Conservation (phyloP, 2,888 invertebrate species). For the Pseudococcus jackbeardsleyi region DNA sequence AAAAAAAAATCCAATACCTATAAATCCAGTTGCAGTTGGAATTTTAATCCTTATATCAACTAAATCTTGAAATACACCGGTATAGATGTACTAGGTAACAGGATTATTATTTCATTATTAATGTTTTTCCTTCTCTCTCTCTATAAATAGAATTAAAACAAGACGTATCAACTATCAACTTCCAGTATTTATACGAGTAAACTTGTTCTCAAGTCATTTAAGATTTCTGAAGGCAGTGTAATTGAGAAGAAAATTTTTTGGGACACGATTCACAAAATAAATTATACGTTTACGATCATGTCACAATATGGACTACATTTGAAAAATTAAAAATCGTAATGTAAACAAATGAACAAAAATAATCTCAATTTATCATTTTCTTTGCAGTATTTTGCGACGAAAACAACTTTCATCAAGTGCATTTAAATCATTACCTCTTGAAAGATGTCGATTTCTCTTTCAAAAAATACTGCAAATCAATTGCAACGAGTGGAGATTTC, state of each 20-base stretch:
- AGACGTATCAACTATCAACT: no score
- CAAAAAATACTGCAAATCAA: background rate
- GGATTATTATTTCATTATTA: no score
- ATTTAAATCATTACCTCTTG: background rate
- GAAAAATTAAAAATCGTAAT: background rate
- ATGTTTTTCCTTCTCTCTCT: no score
- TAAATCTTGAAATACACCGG: no score
- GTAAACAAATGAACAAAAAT: background rate
- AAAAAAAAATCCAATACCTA: no score
- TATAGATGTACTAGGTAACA: no score
- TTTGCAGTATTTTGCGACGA: background rate
- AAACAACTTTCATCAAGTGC: background rate
- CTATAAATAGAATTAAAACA: no score
- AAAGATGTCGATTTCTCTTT: conserved; percentile 2
- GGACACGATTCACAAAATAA: background rate
- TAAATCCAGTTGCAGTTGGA: no score
- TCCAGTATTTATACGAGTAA: no score
- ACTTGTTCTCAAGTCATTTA: no score
- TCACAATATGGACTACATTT: conserved; percentile 10
- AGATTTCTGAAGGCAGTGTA: background rate
- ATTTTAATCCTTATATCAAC: no score
- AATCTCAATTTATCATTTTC: background rate
- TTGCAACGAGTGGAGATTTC: background rate
- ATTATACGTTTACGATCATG: background rate
- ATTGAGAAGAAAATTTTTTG: background rate